Conservation (phyloP, 1,140 invertebrate species). For the Danaus plexippus region DNA sequence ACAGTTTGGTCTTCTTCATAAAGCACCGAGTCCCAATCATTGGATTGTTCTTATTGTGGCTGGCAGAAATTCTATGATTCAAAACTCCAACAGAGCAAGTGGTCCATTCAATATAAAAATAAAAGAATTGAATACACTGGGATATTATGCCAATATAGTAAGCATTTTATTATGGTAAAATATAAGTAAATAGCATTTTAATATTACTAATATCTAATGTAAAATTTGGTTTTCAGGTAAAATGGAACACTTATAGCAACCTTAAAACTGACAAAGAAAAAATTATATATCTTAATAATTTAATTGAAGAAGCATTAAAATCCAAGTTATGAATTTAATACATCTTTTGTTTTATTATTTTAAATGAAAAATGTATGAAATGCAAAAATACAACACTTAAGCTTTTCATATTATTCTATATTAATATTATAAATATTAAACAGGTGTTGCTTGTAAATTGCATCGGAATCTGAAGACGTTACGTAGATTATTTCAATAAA, state of each 20-base stretch:
- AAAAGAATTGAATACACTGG: slow-evolving; percentile 71
- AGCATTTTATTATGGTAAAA: slow-evolving; percentile 23
- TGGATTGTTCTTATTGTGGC: slow-evolving; percentile 71
- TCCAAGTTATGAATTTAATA: no score
- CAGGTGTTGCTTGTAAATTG: no score
- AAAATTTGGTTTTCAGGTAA: slow-evolving; percentile 29
- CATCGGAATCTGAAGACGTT: no score
- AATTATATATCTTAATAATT: slow-evolving; percentile 38
- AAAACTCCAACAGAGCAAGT: slow-evolving; percentile 36
- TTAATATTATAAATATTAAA: no score
- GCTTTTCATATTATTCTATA: no score
- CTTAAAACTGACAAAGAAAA: slow-evolving; percentile 38
- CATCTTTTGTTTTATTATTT: no score
- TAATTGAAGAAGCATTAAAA: slow-evolving; percentile 37
- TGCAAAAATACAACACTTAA: no score
- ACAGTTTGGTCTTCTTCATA: slow-evolving; percentile 54
- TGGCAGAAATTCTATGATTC: slow-evolving; percentile 57
- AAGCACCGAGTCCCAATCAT: slow-evolving; percentile 48
- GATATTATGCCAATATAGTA: slow-evolving; percentile 73
- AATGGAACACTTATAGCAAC: slow-evolving; percentile 34
- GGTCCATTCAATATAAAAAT: slow-evolving; percentile 69
- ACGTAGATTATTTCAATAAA: no score
- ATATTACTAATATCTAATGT: not conserved
- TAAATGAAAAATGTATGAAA: no score
- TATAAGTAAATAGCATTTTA: slow-evolving; percentile 1